Evolutionary conservation across 2,113 vertebrate genomes (phyloP).

Genomic region (Hiodon tergisus): DNA sequence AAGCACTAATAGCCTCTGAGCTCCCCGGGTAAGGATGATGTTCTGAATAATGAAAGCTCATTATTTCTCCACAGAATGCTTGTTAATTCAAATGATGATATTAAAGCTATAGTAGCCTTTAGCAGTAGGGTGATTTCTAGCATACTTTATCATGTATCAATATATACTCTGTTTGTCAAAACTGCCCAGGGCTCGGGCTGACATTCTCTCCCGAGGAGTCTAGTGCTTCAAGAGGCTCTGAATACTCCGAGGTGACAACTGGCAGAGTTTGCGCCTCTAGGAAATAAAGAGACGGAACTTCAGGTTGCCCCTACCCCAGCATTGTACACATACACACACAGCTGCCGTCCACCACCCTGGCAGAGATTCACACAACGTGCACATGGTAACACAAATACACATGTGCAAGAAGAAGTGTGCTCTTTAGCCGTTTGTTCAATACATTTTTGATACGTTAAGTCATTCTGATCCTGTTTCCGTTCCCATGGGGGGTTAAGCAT

Average conservation of each 20-base stretch:
- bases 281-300: conserved; percentile 85
- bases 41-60: conserved; percentile 99
- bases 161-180: conserved; percentile 99
- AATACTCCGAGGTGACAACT: conserved; percentile 98
- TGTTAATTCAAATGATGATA: conserved; percentile 99
- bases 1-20: conserved; percentile 98
- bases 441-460: too few species aligned
- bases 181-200: conserved; percentile 98
- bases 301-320: conserved; percentile 43
- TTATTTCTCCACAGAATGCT: conserved; percentile 99
- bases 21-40: conserved; percentile 99
- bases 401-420: too few species aligned
- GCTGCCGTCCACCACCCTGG: conserved; percentile 39
- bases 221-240: conserved; percentile 89
- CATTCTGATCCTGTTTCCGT: too few species aligned
- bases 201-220: conserved; percentile 98
- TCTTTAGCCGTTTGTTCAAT: too few species aligned
- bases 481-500: too few species aligned
- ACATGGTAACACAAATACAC: not conserved
- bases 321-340: conserved; percentile 43
- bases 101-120: conserved; percentile 99
- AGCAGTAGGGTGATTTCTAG: conserved; percentile 99
- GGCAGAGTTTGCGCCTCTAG: conserved; percentile 89
- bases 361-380: too few species aligned
- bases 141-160: conserved; percentile 99